Base-by-base conservation (phyloP, 1,140 invertebrate species). In the Littorina saxatilis region DNA sequence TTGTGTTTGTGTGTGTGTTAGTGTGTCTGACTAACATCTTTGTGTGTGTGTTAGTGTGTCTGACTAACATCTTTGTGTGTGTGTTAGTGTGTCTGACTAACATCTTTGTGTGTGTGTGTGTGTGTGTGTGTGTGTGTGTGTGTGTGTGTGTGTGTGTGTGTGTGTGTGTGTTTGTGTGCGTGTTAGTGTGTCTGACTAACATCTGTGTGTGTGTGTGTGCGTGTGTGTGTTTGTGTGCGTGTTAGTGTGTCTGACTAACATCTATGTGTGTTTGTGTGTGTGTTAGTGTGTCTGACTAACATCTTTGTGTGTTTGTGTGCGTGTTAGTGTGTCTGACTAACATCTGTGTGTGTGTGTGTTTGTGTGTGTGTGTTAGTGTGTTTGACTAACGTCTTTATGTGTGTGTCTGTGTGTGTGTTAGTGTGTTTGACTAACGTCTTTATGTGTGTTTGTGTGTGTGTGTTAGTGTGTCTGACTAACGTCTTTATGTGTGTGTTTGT, bases 381-480 rank as follows among this genome's bases (percentile, higher is more conserved):
- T 27, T 7, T 35, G 63, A n/a, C n/a, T n/a, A n/a, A n/a, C 11
- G 63, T 27, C 7, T 27, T 7, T 27, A 23, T 70, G 52, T 35
- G 39, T 37, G 58, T 37, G 52, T 40, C 5, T 37, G 52, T 40
- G 35, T 50, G 63, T 27, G 35, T 29, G 63, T 27, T 7, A 7
- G 27, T 27, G 63, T 27, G 63, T 35, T 7, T 27, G 63, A n/a
- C n/a, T n/a, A n/a, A n/a, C 23, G 63, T 27, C 7, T 35, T 7
- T 27, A 23, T 27, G 27, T 27, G 63, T 29, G 35, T 27, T 13
- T 37, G 37, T 70, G 58, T 70, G 52, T 35, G 27, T 35, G 52
- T 37, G 68, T 70, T n/a, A n/a, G 37, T 70, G 35, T 66, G 63
- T 35, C 5, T 66, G 63, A n/a, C n/a, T n/a, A n/a, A n/a, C n/a